phyloP scores from a whole-genome alignment of 1,140 invertebrate genomes.

The Apis florea region DNA sequence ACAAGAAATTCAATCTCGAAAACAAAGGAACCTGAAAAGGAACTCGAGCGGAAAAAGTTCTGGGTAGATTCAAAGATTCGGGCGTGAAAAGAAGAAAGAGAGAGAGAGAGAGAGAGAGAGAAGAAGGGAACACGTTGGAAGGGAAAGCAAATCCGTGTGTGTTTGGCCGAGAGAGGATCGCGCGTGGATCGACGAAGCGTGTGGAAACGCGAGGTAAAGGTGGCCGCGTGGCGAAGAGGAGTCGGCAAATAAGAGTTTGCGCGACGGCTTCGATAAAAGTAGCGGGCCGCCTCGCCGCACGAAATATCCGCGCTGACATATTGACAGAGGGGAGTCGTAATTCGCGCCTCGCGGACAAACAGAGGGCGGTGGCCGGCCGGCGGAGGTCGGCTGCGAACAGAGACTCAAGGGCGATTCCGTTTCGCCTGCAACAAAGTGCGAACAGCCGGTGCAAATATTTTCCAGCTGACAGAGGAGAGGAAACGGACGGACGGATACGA shows the following conservation, averaged over 20 bases:
- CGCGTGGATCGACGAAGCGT: not conserved
- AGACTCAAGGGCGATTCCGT: slow-evolving; percentile 62
- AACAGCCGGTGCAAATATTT: slow-evolving; percentile 65
- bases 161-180: slow-evolving; percentile 7
- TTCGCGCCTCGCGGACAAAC: slow-evolving; percentile 75
- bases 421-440: slow-evolving; percentile 50
- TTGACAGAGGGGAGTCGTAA: slow-evolving; percentile 75
- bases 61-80: no score
- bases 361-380: slow-evolving; percentile 54
- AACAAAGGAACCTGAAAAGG: no score
- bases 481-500: not conserved
- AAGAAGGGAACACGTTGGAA: no score
- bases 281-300: slow-evolving; percentile 39
- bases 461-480: slow-evolving; percentile 15
- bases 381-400: slow-evolving; percentile 39
- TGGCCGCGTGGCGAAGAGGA: not conserved
- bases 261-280: slow-evolving; percentile 55
- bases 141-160: slow-evolving; percentile 18
- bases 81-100: no score
- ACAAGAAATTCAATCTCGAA: no score
- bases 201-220: not conserved
- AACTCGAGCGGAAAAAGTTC: no score
- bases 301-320: slow-evolving; percentile 70
- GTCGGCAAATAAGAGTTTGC: slow-evolving; percentile 55
- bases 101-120: no score